Percentiles rank a stretch among this genome's conserved stretches.
Evolutionary conservation across 1,140 invertebrate species (phyloP).

Genomic region (Ceratina japonica): DNA sequence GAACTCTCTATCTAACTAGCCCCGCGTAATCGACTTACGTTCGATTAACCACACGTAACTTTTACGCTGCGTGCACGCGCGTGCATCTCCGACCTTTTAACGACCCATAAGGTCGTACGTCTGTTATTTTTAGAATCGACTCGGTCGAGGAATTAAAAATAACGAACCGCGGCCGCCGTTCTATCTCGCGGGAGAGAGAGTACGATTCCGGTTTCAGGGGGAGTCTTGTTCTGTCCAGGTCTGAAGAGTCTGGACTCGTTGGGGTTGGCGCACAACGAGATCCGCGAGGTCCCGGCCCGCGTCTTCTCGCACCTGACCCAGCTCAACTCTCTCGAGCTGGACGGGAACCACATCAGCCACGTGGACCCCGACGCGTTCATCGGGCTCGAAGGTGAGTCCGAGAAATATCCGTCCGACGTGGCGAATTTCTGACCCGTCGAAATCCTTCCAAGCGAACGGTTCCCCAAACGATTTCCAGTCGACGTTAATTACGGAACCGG

Average conservation of each 20-base stretch:
- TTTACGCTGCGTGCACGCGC: neutral
- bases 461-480: too few relatives aligned
- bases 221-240: conserved; percentile 78
- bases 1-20: neutral
- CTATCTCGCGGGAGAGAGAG: too few relatives aligned
- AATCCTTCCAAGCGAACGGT: too few relatives aligned
- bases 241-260: conserved; percentile 89
- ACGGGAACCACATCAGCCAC: conserved; percentile 89
- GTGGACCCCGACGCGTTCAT: conserved; percentile 91
- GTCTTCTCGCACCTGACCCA: conserved; percentile 89
- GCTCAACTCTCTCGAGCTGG: conserved; percentile 91
- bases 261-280: conserved; percentile 90
- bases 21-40: neutral
- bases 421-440: neutral
- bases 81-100: conserved; percentile 6
- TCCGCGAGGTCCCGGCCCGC: conserved; percentile 87
- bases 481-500: too few relatives aligned
- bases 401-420: neutral
- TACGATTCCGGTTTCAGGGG: too few relatives aligned
- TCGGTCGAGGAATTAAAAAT: too few relatives aligned
- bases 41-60: conserved; percentile 1
- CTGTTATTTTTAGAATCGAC: too few relatives aligned
- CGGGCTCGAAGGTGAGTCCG: conserved; percentile 88
- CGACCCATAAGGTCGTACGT: neutral
- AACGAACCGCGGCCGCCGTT: too few relatives aligned